Evolutionary conservation across 2,113 vertebrate genomes (phyloP).

Genomic region (Corynorhinus townsendii): DNA sequence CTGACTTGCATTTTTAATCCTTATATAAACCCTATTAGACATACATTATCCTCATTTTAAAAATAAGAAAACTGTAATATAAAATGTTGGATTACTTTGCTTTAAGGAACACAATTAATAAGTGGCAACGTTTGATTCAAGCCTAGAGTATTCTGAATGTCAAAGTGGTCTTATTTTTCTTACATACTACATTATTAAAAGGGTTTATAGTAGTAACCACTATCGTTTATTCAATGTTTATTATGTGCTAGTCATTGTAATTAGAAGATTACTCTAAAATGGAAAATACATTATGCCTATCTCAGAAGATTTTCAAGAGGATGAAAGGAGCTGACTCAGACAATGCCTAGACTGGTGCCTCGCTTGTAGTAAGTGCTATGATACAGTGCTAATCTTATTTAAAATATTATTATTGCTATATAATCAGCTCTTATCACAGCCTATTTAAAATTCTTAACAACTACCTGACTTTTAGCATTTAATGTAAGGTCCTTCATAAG

Average conservation of each 20-base stretch:
- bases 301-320: not conserved
- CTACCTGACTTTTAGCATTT: not conserved
- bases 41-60: not conserved
- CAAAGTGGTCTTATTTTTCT: not conserved
- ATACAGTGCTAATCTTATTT: not conserved
- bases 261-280: not conserved
- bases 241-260: not conserved
- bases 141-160: not conserved
- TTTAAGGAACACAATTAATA: not conserved
- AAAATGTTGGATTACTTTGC: not conserved
- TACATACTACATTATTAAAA: not conserved
- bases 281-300: not conserved
- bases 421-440: not conserved
- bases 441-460: not conserved
- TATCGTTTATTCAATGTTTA: not conserved
- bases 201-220: not conserved
- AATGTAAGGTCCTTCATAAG: not conserved
- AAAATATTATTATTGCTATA: not conserved
- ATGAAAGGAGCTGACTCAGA: not conserved
- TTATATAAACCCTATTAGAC: not conserved
- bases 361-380: not conserved
- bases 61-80: not conserved
- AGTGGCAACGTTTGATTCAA: not conserved
- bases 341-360: not conserved
- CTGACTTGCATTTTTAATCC: not conserved